Evolutionary conservation across 2,113 vertebrate genomes (phyloP).

Genomic region (Aix galericulata): DNA sequence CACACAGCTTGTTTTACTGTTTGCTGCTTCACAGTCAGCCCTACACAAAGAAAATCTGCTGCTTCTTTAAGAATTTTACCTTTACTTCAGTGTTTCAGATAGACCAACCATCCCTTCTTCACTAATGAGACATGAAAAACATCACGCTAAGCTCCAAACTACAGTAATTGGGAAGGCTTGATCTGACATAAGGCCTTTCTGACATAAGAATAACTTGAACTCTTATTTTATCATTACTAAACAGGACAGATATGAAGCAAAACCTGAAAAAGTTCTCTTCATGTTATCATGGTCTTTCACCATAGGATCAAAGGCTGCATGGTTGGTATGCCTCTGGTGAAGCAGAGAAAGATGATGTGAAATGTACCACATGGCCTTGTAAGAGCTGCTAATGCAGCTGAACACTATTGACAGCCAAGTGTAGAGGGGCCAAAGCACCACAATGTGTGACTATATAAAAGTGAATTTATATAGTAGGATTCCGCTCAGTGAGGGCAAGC

Average conservation of each 20-base stretch:
- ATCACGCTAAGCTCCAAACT: not conserved
- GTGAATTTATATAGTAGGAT: not conserved
- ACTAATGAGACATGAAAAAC: not conserved
- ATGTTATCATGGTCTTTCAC: not conserved
- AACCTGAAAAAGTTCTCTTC: not conserved
- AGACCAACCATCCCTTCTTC: not conserved
- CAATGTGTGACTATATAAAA: not conserved
- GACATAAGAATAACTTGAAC: not conserved
- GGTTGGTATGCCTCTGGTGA: not conserved
- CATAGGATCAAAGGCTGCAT: too few relatives aligned
- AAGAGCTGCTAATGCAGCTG: not conserved
- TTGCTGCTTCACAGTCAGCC: not conserved
- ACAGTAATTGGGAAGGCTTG: not conserved
- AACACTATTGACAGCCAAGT: not conserved
- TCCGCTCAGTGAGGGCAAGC: not conserved
- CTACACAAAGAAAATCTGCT: not conserved
- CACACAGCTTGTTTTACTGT: not conserved
- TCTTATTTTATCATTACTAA: not conserved
- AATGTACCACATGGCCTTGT: rapidly evolving
- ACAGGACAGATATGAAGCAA: not conserved
- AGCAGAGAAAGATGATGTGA: not conserved
- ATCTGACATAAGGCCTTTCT: not conserved
- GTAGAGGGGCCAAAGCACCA: not conserved
- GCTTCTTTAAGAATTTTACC: not conserved
- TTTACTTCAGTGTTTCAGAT: not conserved